Evolutionary conservation across 2,113 vertebrate species (phyloP).

Genomic region (Heterocephalus glaber): DNA sequence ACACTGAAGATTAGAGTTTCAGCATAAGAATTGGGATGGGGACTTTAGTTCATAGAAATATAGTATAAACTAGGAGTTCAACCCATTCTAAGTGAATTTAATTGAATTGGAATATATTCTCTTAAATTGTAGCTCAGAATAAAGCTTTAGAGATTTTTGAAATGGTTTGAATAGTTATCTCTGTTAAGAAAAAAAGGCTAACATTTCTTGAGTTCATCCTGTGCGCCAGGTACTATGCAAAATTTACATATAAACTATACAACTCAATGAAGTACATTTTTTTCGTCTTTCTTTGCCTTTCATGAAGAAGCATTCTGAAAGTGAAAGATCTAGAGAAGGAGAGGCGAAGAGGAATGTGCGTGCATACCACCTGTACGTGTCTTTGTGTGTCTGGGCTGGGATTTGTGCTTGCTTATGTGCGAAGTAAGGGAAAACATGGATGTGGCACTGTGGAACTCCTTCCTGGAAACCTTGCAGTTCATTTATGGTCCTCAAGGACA

Average conservation of each 20-base stretch:
- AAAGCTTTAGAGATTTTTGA: background rate
- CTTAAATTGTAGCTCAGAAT: background rate
- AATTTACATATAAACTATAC: background rate
- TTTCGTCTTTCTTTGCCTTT: background rate
- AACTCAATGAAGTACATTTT: background rate
- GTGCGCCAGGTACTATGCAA: background rate
- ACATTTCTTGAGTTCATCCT: background rate
- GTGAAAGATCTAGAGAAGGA: background rate
- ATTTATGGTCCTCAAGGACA: background rate
- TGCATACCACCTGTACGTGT: accelerated
- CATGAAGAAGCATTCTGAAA: background rate
- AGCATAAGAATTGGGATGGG: background rate
- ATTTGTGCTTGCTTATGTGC: background rate
- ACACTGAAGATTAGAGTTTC: background rate
- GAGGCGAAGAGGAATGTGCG: background rate
- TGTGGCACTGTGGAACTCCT: background rate
- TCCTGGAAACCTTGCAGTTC: background rate
- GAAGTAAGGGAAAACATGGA: background rate
- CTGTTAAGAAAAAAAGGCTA: background rate
- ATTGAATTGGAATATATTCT: conserved; percentile 19
- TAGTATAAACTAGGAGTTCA: background rate
- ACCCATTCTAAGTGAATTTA: conserved; percentile 10
- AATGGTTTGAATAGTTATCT: background rate
- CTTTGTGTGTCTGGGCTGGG: background rate
- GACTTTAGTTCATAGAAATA: background rate